Evolutionary conservation across 2,888 invertebrate species (phyloP).

Genomic region (Ectemnius cavifrons): DNA sequence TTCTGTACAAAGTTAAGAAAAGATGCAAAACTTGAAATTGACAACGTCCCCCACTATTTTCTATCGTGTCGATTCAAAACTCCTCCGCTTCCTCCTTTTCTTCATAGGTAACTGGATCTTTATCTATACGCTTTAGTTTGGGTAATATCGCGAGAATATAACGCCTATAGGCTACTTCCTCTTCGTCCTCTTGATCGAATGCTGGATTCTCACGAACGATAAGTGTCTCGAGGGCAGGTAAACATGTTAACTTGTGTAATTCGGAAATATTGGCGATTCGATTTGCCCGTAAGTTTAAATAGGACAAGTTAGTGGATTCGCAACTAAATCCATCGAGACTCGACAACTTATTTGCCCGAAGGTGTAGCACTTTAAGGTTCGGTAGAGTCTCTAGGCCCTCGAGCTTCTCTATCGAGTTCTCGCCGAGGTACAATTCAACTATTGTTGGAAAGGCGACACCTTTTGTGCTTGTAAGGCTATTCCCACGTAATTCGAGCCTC

Average conservation of each 20-base stretch:
- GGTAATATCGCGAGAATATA: slow-evolving; percentile 80
- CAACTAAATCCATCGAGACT: slow-evolving; percentile 79
- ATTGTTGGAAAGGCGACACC: slow-evolving; percentile 80
- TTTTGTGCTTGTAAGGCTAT: slow-evolving; percentile 78
- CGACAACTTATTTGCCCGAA: slow-evolving; percentile 84
- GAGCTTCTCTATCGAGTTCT: slow-evolving; percentile 84
- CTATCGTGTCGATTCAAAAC: too few species aligned
- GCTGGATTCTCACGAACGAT: slow-evolving; percentile 81
- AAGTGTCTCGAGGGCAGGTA: slow-evolving; percentile 79
- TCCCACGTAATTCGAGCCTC: slow-evolving; percentile 80
- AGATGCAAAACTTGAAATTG: too few species aligned
- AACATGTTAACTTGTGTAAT: slow-evolving; percentile 79
- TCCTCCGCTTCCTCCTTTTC: slow-evolving; percentile 24
- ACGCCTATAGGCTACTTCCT: slow-evolving; percentile 68
- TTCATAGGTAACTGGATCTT: slow-evolving; percentile 62
- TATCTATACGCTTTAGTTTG: slow-evolving; percentile 81
- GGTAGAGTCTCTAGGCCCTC: slow-evolving; percentile 81
- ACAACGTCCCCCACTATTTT: too few species aligned
- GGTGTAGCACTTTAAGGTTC: slow-evolving; percentile 84
- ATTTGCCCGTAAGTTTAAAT: slow-evolving; percentile 81
- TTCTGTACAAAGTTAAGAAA: too few species aligned
- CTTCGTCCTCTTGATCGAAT: slow-evolving; percentile 46
- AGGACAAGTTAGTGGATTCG: slow-evolving; percentile 78
- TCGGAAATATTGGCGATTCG: slow-evolving; percentile 79
- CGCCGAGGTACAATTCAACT: slow-evolving; percentile 87